Evolutionary conservation across 2,888 invertebrate genomes (phyloP).

Genomic region (Sisyra terminalis): DNA sequence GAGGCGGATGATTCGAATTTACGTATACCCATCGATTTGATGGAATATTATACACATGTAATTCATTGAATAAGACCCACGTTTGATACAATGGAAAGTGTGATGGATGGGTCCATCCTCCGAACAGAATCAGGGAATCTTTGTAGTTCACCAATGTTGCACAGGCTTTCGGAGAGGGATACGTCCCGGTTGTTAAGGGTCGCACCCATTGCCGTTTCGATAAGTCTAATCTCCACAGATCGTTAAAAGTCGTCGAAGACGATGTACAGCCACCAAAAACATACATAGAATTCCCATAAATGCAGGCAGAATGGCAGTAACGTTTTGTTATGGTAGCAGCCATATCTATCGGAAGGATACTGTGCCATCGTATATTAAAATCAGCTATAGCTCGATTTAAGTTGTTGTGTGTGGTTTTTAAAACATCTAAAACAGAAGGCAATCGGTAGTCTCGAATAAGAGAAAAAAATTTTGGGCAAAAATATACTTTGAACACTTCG

Average conservation of each 20-base stretch:
- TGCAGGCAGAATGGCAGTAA: slow-evolving; percentile 82
- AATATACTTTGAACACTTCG: slow-evolving; percentile 64
- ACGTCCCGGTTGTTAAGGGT: slow-evolving; percentile 66
- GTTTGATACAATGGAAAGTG: slow-evolving; percentile 69
- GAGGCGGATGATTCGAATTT: slow-evolving; percentile 49
- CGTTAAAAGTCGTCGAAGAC: slow-evolving; percentile 89
- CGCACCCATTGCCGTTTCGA: slow-evolving; percentile 72
- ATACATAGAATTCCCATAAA: slow-evolving; percentile 74
- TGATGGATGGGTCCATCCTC: slow-evolving; percentile 91
- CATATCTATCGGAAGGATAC: slow-evolving; percentile 37
- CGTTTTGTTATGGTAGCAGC: slow-evolving; percentile 72
- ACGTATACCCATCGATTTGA: slow-evolving; percentile 65
- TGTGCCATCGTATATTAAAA: slow-evolving; percentile 62
- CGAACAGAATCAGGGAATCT: slow-evolving; percentile 65
- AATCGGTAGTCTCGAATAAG: background rate
- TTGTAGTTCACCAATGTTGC: slow-evolving; percentile 82
- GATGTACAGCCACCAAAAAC: slow-evolving; percentile 94
- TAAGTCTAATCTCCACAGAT: slow-evolving; percentile 87
- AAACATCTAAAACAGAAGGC: slow-evolving; percentile 44
- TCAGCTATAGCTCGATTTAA: slow-evolving; percentile 60
- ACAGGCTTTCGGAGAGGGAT: slow-evolving; percentile 92
- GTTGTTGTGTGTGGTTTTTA: slow-evolving; percentile 53
- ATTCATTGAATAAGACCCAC: slow-evolving; percentile 79
- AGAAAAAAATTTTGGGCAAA: background rate
- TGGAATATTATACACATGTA: slow-evolving; percentile 71